A percentile compares a stretch with the other conserved stretches of the same genome.
Conservation (phyloP, 1,140 invertebrate species). For the Monochamus saltuarius region DNA sequence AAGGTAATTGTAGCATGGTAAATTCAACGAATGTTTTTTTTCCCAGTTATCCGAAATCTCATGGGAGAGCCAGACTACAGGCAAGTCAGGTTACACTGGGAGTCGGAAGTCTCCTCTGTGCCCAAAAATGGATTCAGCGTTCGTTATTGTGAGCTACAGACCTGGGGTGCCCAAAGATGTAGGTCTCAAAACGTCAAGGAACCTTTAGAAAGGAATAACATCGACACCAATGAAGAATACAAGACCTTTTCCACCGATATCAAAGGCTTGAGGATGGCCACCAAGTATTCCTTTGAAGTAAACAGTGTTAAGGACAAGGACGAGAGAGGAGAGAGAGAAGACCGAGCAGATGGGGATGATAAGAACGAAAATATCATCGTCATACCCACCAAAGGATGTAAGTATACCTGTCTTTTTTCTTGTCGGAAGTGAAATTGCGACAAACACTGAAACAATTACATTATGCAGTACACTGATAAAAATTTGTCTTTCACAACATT, state of each 20-base stretch:
- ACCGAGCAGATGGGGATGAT: slow-evolving; percentile 45
- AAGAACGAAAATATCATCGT: slow-evolving; percentile 62
- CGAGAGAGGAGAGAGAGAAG: slow-evolving; percentile 42
- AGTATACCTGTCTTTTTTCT: slow-evolving; percentile 54
- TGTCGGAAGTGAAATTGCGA: too few species aligned
- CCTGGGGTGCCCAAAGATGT: slow-evolving; percentile 73
- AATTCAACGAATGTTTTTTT: slow-evolving; percentile 1
- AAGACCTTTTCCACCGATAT: slow-evolving; percentile 58
- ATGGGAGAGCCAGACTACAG: slow-evolving; percentile 72
- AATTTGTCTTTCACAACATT: too few species aligned
- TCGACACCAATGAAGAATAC: slow-evolving; percentile 40
- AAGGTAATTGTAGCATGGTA: too few species aligned
- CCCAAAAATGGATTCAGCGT: slow-evolving; percentile 60
- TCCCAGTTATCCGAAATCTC: slow-evolving; percentile 64
- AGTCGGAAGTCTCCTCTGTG: slow-evolving; percentile 44
- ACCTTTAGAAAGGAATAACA: slow-evolving; percentile 21
- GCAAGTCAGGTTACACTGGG: slow-evolving; percentile 69
- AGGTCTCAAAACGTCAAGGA: slow-evolving; percentile 55
- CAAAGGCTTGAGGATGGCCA: slow-evolving; percentile 70
- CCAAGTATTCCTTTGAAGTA: slow-evolving; percentile 76
- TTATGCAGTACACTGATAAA: too few species aligned
- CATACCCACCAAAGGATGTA: slow-evolving; percentile 75
- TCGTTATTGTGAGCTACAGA: slow-evolving; percentile 73
- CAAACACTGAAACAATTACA: too few species aligned
- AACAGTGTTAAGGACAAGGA: slow-evolving; percentile 53